phyloP scores from a whole-genome alignment of 2,797 vertebrate species.

The Forpus xanthops region DNA sequence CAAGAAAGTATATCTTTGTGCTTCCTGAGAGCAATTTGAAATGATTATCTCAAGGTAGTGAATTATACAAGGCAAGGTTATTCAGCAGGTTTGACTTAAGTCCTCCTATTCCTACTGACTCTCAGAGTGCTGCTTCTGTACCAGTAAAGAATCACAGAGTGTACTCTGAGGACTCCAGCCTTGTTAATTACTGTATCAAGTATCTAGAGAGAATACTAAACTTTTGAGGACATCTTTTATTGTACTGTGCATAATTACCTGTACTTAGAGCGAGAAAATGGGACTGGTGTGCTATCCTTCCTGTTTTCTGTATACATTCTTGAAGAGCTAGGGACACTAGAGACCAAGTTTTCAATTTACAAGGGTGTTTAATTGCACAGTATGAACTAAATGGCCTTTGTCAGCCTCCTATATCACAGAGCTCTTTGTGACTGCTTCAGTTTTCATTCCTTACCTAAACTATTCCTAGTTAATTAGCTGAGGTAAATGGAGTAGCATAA shows the following conservation, averaged over 20 bases:
- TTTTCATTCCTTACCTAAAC: slow-evolving; percentile 13
- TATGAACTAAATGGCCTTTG: slow-evolving; percentile 7
- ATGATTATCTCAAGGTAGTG: not conserved
- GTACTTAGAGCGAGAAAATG: not conserved
- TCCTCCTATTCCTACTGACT: not conserved
- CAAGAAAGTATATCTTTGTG: not conserved
- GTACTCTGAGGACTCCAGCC: not conserved
- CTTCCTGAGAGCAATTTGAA: slow-evolving; percentile 16
- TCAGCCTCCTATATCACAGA: not conserved
- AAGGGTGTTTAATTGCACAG: slow-evolving; percentile 6
- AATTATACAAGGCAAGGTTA: not conserved
- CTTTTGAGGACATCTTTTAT: not conserved
- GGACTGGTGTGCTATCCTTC: not conserved
- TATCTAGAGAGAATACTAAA: not conserved
- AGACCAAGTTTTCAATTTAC: not conserved
- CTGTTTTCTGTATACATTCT: not conserved
- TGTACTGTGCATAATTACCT: not conserved
- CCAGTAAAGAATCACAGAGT: not conserved
- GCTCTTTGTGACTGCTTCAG: not conserved
- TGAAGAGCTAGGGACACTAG: not conserved
- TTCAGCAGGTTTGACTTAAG: not conserved
- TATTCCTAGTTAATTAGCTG: slow-evolving; percentile 36
- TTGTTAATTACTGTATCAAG: not conserved
- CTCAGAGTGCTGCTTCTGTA: not conserved
- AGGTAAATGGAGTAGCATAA: not conserved